Evolutionary conservation across 2,113 vertebrate species (phyloP), one percentile per base, ranked within the genome.

Genomic region (Oreamnos americanus): DNA sequence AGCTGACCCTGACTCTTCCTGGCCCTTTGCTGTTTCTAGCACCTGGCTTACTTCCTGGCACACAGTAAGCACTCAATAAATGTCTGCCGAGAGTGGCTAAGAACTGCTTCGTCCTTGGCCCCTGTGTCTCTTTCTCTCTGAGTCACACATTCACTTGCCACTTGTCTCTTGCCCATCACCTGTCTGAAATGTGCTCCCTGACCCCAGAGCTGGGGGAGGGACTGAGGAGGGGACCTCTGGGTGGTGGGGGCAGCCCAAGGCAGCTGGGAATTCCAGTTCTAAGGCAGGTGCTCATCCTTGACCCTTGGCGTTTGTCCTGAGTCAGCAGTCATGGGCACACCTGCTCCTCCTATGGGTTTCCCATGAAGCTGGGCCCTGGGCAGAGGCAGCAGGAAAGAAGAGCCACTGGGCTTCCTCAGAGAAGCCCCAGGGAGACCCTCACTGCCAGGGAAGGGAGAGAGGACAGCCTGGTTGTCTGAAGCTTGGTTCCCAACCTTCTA

Each of bases 61-160:
- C 94, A 97, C 88, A 93, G 90, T 85, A 93, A 97, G 96, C 97
- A 71, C 96, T 95, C 90, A 98, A 97, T 98, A 98, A 98, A 98
- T 39, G 82, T 96, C 88, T 89, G 97, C 87, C 47, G 78, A 94
- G 94, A 95, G 95, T 90, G 96, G 92, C 96, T 33, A 55, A 76
- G 33, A 93, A 74, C 21, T 6, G 60, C 53, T 60, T 55, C 43
- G 47, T 96, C n/a, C 33, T 62, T 5, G 11, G 47, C 28, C 74
- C 79, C 55, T 49, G 10, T 7, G 64, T 94, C 53, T 91, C 87
- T 87, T 23, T 33, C 62, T 95, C 43, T 21, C 25, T 9, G 19
- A 5, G 43, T 67, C 49, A 76, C 39, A 43, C 17, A 6, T 64
- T 47, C 36, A 19, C 45, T 45, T 5, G 16, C 43, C 28, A 23